A percentile compares a stretch with the other conserved stretches of the same genome.
phyloP scores from a whole-genome alignment of 1,140 invertebrate species.

The Drosophila pseudoananassae region DNA sequence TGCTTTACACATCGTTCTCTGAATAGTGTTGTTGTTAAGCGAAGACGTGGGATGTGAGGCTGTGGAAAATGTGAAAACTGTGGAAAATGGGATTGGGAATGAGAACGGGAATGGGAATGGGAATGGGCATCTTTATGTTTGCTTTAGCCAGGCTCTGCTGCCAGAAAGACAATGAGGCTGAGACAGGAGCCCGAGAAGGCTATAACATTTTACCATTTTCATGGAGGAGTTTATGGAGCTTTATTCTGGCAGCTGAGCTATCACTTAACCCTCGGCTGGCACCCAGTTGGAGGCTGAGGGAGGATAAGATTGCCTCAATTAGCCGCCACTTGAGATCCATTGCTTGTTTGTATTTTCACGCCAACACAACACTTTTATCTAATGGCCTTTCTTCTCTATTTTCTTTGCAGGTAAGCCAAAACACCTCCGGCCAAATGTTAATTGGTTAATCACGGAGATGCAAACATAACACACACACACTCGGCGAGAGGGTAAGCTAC shows the following conservation, averaged over 20 bases:
- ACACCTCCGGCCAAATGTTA: background rate
- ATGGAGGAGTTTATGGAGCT: conserved; percentile 39
- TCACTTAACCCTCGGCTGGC: conserved; percentile 31
- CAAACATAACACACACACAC: background rate
- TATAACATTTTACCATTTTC: background rate
- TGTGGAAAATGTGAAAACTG: background rate
- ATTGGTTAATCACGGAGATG: conserved; percentile 16
- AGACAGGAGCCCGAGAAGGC: background rate
- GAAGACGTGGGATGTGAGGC: background rate
- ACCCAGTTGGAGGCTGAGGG: background rate
- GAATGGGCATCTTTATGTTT: conserved; percentile 30
- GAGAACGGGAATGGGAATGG: background rate
- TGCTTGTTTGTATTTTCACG: conserved; percentile 29
- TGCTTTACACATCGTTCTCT: conserved; percentile 65
- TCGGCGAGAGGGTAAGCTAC: conserved; percentile 10
- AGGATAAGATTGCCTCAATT: conserved; percentile 72
- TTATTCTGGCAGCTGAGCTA: conserved; percentile 50
- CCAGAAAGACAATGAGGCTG: conserved; percentile 4
- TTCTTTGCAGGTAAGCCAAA: conserved; percentile 32
- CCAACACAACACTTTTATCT: conserved; percentile 55
- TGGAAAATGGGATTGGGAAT: background rate
- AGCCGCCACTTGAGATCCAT: conserved; percentile 28
- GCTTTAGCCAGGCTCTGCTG: conserved; percentile 36
- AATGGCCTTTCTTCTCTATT: conserved; percentile 12
- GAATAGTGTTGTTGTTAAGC: conserved; percentile 8